Base-by-base conservation (phyloP, 1,140 invertebrate species). In the Leucophenga varia region DNA sequence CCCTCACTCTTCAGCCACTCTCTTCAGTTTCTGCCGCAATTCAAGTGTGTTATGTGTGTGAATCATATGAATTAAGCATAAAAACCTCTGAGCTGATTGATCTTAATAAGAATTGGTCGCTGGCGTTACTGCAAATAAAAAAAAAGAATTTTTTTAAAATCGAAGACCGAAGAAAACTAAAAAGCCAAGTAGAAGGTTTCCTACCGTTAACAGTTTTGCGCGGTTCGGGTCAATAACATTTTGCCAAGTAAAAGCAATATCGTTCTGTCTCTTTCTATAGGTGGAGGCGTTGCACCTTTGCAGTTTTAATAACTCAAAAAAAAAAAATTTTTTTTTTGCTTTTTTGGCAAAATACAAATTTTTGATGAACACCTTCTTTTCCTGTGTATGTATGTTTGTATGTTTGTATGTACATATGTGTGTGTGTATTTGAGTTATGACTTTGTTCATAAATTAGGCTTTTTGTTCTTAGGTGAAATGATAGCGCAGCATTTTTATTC, bases 11-110 rank as follows among this genome's bases (percentile, higher is more conserved):
- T n/a, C n/a, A n/a, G n/a, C n/a, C n/a, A n/a, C n/a, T n/a, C n/a
- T n/a, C n/a, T n/a, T n/a, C n/a, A n/a, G 25, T 7, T 28, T 12
- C 25, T 12, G 12, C 25, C 25, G 25, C 12, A 28, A 7, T 7
- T 28, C 25, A 12, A 7, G 25, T 28, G 25, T 28, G 25, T 28
- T 28, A 55, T 21, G 52, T 55, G 55, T 65, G 61, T 65, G 61
- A 65, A 67, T 65, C 61, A 65, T 67, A 55, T 67, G 63, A 63
- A 65, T 65, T 65, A 67, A 65, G 61, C 61, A 65, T 65, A 65
- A 65, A 65, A 65, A 63, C 61, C 61, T 61, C 67, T 65, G 67
- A 65, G 61, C 61, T 65, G 61, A 65, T 65, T 65, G 61, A 65
- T 65, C 61, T 65, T 65, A 65, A 65, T 65, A 65, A 65, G 61